These are phyloP conservation scores for Pomacea canaliculata DNA, from an alignment of 2,888 invertebrate genomes.

Conservation along the genomic window DNA sequence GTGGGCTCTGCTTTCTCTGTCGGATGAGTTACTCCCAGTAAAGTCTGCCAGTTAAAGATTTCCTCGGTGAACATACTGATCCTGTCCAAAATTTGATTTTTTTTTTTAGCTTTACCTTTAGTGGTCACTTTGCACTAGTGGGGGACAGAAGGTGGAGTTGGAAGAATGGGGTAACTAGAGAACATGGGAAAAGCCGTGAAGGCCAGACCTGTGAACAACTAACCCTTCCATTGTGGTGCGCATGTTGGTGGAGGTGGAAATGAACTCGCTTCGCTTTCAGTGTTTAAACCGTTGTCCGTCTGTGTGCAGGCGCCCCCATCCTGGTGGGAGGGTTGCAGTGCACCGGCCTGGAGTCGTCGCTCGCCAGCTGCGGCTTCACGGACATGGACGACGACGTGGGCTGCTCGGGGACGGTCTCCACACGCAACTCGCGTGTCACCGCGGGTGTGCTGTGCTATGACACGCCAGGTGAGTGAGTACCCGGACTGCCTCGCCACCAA, in stretches of 20 bases:
- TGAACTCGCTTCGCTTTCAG: too few species aligned
- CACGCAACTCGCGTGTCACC: conserved; percentile 35
- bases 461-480: conserved; percentile 41
- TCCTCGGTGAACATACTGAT: too few species aligned
- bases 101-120: too few species aligned
- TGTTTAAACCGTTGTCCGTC: neutral
- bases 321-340: conserved; percentile 51
- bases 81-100: too few species aligned
- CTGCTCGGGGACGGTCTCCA: conserved; percentile 26
- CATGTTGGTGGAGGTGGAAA: too few species aligned
- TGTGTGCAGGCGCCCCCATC: conserved; percentile 38
- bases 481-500: neutral
- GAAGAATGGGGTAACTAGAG: too few species aligned
- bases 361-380: conserved; percentile 45
- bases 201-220: too few species aligned
- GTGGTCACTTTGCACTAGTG: too few species aligned
- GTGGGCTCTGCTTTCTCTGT: neutral
- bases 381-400: conserved; percentile 45
- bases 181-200: too few species aligned
- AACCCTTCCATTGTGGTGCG: too few species aligned
- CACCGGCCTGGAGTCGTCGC: conserved; percentile 32
- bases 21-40: neutral
- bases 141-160: too few species aligned
- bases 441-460: conserved; percentile 62
- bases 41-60: too few species aligned